Evolutionary conservation across 2,888 invertebrate species (phyloP).

Genomic region (Crematogaster levior): DNA sequence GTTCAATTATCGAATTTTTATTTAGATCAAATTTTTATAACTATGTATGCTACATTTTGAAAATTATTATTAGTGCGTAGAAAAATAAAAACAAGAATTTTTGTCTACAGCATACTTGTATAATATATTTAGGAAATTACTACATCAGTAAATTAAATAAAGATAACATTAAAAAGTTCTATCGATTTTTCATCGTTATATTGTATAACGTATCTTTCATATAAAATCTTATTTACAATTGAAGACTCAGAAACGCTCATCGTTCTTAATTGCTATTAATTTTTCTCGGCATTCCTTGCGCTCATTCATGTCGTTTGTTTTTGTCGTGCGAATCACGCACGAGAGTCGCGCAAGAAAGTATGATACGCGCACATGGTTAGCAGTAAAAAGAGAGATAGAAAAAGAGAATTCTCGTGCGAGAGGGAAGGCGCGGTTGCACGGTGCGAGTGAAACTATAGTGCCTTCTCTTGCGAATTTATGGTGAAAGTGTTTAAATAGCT

Average conservation of each 20-base stretch:
- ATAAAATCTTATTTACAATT: not conserved
- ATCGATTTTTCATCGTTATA: constrained; percentile 22
- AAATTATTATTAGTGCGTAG: not conserved
- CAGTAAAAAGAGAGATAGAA: constrained; percentile 32
- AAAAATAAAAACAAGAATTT: not conserved
- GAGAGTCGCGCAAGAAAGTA: constrained; percentile 68
- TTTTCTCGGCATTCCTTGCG: constrained; percentile 45
- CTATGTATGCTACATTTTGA: not conserved
- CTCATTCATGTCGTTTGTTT: constrained; percentile 35
- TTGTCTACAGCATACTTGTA: not conserved
- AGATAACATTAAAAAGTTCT: not conserved
- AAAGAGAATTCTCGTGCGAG: not conserved
- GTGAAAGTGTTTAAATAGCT: constrained; percentile 74
- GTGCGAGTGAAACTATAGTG: constrained; percentile 72
- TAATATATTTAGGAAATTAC: not conserved
- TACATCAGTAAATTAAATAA: not conserved
- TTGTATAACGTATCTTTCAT: constrained; percentile 48
- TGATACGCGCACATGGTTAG: constrained; percentile 47
- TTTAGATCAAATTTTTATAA: not conserved
- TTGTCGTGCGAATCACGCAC: constrained; percentile 72
- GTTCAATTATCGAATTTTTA: not conserved
- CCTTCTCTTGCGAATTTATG: constrained; percentile 75
- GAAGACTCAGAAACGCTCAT: not conserved
- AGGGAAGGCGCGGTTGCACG: constrained; percentile 56
- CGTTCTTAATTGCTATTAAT: constrained; percentile 80